Evolutionary conservation across 2,113 vertebrate species (phyloP).

Genomic region (Muntiacus muntjak): DNA sequence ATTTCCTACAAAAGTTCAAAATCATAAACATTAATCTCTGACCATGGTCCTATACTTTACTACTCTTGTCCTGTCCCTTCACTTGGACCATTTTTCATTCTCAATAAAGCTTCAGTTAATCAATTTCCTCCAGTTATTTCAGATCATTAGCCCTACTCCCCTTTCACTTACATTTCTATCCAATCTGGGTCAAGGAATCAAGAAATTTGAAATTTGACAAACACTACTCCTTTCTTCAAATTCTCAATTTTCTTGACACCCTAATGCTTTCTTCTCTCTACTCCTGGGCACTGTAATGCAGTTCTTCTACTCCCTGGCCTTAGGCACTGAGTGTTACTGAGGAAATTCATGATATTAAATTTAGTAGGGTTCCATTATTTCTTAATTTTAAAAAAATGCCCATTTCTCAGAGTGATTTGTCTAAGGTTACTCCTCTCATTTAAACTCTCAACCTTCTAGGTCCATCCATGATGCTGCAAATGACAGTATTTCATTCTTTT

Average conservation of each 20-base stretch:
- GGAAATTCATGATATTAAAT: background rate
- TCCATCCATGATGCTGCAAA: background rate
- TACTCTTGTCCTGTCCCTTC: background rate
- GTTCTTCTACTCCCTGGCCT: no score
- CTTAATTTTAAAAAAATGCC: fast-evolving
- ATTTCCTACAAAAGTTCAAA: background rate
- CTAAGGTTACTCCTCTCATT: background rate
- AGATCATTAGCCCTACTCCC: background rate
- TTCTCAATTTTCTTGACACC: background rate
- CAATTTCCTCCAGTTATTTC: background rate
- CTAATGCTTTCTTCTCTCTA: background rate
- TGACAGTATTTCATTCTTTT: background rate
- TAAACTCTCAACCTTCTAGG: background rate
- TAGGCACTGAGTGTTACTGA: background rate
- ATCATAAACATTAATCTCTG: background rate
- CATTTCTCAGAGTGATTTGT: background rate
- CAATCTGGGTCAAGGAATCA: background rate
- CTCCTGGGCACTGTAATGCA: background rate
- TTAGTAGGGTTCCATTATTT: background rate
- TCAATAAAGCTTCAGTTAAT: background rate
- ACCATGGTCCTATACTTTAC: background rate
- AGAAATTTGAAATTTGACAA: background rate
- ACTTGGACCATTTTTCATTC: background rate
- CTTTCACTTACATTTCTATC: background rate
- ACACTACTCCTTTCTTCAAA: background rate